Evolutionary conservation across 2,113 vertebrate species (phyloP), one percentile per base, ranked within the genome.

Genomic region (Cricetomys ansorgei): DNA sequence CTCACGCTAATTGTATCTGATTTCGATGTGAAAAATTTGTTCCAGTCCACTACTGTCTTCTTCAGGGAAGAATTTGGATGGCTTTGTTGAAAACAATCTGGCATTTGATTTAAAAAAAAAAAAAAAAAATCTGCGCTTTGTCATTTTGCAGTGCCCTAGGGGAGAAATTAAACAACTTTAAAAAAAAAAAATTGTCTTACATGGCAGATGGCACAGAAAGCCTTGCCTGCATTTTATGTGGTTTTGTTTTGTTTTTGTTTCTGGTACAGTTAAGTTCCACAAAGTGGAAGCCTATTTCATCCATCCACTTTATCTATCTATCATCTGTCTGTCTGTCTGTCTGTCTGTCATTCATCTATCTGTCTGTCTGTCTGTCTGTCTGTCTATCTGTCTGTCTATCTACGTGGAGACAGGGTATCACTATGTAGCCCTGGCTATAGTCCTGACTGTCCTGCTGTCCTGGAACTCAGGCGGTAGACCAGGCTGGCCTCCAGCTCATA

Each of bases 141-240:
- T 76, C 87, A 25, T 79, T 92, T 79, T 37, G 7, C 5, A 45
- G 27, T 87, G 53, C 37, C 43, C 31, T 31, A 11, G 13, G 85
- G 69, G 19, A 94, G n/a, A 96, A 31, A 81, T 81, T 83, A 91
- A 95, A 80, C 13, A 48, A 90, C 76, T 59, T 79, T 48, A 80
- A 81, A 88, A 79, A 88, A 81, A 88, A 79, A 88, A 72, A 85
- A 70, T n/a, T 76, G 9, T 43, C 11, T 67, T 86, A 29, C 7
- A 8, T 62, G 13, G n/a, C 10, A 29, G 43, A 43, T 55, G n/a
- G 23, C 11, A 16, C 25, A 81, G 29, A 91, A 89, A 79, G 3
- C 55, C 21, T 85, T 48, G 80, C 25, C 17, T 40, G 10, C 27
- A 13, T 10, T n/a, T 92, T 94, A 7, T 40, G 9, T 91, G 53